Evolutionary conservation across 1,140 invertebrate species (phyloP), one percentile per base, ranked within the genome.

Genomic region (Trinorchestia longiramus): DNA sequence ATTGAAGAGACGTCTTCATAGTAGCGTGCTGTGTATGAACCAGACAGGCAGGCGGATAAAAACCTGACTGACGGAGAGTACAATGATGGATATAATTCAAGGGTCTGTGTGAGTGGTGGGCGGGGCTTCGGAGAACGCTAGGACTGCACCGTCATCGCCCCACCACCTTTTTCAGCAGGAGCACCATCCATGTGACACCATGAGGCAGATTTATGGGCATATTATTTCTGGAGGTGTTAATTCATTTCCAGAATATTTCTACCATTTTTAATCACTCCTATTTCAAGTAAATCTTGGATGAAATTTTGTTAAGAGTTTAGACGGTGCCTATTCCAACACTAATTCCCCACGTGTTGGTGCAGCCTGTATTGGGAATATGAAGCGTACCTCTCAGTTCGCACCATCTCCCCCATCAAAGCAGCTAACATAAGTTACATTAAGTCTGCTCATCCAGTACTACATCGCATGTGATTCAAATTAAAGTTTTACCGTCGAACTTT

Each of bases 1-100:
- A 77, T 77, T 77, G 62, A 77, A 77, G 62, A 77, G 62, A 77
- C 28, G 62, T 77, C 62, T 77, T 77, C 62, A 77, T 77, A 77
- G 62, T 77, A 77, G 62, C 62, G 62, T 77, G 62, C 28, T 77
- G 62, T 77, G 62, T 77, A 77, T 77, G 28, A 77, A 77, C 11
- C 62, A 77, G 62, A 77, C 62, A 77, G 62, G 62, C 62, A 28
- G 36, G 62, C 62, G 62, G 62, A 36, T 77, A 77, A 77, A 77
- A 77, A 77, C 62, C 62, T 77, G 62, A 77, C 62, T 77, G 62
- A 77, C 8, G 62, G 62, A 77, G 62, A 77, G 15, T 77, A 77
- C 62, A 77, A 77, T 77, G 62, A 77, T 77, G 36, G 62, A 77
- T 28, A 77, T 77, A 77, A 77, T 77, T 77, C 62, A 77, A 77